Evolutionary conservation across 2,888 invertebrate species (phyloP), one percentile per base, ranked within the genome.

Genomic region (Volucella bombylans): DNA sequence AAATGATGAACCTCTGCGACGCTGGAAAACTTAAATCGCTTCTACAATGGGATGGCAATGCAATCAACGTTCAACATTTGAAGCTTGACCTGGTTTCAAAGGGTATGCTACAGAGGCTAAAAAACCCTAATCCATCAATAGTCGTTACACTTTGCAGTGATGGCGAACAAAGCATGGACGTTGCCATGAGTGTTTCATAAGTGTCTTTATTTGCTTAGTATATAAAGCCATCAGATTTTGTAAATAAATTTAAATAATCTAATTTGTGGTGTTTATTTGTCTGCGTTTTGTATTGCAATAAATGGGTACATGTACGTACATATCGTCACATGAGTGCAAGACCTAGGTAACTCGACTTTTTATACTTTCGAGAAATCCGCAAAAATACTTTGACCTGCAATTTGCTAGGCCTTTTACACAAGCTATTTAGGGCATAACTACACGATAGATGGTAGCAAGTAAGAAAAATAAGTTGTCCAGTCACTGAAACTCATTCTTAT

Each of bases 31-130:
- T 90, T 4, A 90, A 91, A 79, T 82, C 89, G 9, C 87, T 92
- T 0, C 74, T 89, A 3, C 89, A 90, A 15, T 92, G 92, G 92
- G 91, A 92, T 89, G 92, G 92, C 52, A 91, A 90, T 87, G 90
- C 91, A 0, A 87, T 92, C 15, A 92, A 90, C 85, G 90, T 92
- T 11, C 92, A 92, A 67, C 92, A 92, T 80, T 79, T 92, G 1
- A 91, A 92, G 76, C 68, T 92, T 0, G 91, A 90, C 82, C 87
- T 91, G 61, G 89, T 92, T 11, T 91, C 91, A 0, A 86, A 89
- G 15, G 89, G 89, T 38, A 89, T 90, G 88, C 77, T 92, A 47
- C 88, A 90, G 57, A 87, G 89, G 2, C 68, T 91, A 0, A 90
- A 90, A 76, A 86, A 87, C 4, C 83, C 86, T 41, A 81, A 85